Evolutionary conservation across 2,888 invertebrate species (phyloP).

Genomic region (Chaetogeoica ovagalla): DNA sequence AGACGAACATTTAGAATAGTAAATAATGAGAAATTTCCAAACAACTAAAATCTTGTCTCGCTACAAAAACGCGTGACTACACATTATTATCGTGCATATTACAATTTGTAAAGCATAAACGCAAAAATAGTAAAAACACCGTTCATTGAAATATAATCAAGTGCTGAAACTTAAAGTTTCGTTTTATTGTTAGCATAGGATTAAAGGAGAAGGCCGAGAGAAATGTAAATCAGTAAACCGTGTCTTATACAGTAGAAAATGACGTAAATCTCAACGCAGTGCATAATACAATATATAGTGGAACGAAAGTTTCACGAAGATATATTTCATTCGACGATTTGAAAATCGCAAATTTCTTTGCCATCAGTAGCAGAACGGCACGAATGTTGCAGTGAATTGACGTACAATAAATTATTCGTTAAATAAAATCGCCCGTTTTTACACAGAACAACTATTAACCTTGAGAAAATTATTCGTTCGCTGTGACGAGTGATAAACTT

Average conservation of each 20-base stretch:
- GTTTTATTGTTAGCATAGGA: background rate
- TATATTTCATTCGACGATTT: background rate
- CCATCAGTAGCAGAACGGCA: too few relatives aligned
- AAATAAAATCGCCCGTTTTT: background rate
- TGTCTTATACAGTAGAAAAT: background rate
- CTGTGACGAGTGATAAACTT: too few relatives aligned
- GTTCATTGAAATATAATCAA: background rate
- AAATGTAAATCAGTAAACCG: background rate
- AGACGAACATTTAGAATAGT: too few relatives aligned
- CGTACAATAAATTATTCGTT: background rate
- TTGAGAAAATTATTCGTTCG: background rate
- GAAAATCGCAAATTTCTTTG: background rate
- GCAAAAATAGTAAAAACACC: background rate
- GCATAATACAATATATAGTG: background rate
- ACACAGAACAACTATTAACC: constrained; percentile 7
- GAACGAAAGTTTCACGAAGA: background rate
- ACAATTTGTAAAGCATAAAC: too few relatives aligned
- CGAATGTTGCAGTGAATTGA: too few relatives aligned
- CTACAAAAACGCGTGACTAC: too few relatives aligned
- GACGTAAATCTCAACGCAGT: background rate
- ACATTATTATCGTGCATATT: too few relatives aligned
- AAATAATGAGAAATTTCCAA: too few relatives aligned
- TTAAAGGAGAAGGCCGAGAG: background rate
- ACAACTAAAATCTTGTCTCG: too few relatives aligned
- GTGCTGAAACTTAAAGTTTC: background rate